Conservation (phyloP, 2,113 vertebrate genomes). For the Poeciliopsis prolifica region DNA sequence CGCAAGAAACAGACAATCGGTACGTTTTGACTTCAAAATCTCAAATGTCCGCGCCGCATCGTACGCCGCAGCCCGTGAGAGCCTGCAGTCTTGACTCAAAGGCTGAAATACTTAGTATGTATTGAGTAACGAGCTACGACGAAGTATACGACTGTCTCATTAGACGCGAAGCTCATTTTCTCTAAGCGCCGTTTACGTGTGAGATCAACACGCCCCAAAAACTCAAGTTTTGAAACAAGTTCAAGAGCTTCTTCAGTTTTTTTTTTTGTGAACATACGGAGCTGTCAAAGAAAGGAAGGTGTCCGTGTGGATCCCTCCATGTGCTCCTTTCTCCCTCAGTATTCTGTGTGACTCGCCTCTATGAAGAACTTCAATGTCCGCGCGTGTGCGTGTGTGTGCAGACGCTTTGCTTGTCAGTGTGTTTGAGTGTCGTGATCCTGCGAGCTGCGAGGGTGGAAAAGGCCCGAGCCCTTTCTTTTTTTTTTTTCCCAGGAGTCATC, state of each 20-base stretch:
- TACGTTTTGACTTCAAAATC: too few species aligned
- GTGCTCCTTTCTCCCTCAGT: constrained; percentile 34
- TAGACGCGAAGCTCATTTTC: not conserved
- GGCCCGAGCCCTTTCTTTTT: constrained; percentile 54
- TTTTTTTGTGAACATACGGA: constrained; percentile 21
- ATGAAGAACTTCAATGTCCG: constrained; percentile 21
- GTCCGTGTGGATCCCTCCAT: constrained; percentile 14
- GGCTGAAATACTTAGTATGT: not conserved
- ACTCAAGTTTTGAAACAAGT: not conserved
- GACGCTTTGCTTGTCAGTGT: constrained; percentile 60
- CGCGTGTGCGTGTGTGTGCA: constrained; percentile 3
- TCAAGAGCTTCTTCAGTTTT: constrained; percentile 11
- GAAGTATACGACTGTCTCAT: too few species aligned
- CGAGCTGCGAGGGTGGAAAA: constrained; percentile 61
- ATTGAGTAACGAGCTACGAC: not conserved
- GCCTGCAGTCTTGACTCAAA: too few species aligned
- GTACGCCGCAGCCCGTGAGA: too few species aligned
- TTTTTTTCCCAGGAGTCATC: constrained; percentile 70
- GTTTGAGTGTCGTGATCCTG: constrained; percentile 69
- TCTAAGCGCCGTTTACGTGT: not conserved
- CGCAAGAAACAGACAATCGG: too few species aligned
- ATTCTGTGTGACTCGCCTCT: constrained; percentile 50
- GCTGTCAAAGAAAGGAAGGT: constrained; percentile 31
- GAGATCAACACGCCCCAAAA: not conserved
- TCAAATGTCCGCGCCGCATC: too few species aligned